A percentile compares a stretch with the other conserved stretches of the same genome.
Conservation (phyloP, 2,113 vertebrate genomes). For the Thryonomys swinderianus region DNA sequence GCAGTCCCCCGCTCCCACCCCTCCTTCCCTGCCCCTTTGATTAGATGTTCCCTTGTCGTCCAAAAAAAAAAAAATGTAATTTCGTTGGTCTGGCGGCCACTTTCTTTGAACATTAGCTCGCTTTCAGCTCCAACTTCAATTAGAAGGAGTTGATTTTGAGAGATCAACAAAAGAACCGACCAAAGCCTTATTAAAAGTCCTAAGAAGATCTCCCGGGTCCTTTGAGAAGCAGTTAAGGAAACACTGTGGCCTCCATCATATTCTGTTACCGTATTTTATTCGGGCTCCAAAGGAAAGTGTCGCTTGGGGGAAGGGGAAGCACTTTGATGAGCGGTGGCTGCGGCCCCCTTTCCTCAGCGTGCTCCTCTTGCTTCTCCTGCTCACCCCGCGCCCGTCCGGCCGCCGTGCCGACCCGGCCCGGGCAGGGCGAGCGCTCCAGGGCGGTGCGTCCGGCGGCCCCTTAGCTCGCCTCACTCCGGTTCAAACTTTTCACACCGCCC, state of each 20-base stretch:
- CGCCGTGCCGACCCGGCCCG: background rate
- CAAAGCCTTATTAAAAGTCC: conserved; percentile 87
- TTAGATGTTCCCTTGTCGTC: conserved; percentile 81
- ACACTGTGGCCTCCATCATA: conserved; percentile 87
- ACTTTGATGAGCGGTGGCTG: conserved; percentile 85
- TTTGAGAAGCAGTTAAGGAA: conserved; percentile 89
- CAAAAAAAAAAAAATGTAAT: conserved; percentile 86
- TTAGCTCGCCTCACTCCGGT: conserved; percentile 80
- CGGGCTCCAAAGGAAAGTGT: conserved; percentile 85
- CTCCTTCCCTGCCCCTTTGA: conserved; percentile 83
- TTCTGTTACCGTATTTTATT: conserved; percentile 88
- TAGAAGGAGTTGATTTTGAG: conserved; percentile 90
- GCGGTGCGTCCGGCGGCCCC: conserved; percentile 65
- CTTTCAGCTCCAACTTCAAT: conserved; percentile 92
- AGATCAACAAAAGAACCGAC: conserved; percentile 90
- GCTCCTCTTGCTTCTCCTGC: conserved; percentile 53
- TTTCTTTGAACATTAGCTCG: conserved; percentile 94
- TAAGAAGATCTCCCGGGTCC: conserved; percentile 85
- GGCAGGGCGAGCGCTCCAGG: background rate
- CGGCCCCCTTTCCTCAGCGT: conserved; percentile 71
- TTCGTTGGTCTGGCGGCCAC: conserved; percentile 87
- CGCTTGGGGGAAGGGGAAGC: conserved; percentile 76
- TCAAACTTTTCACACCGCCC: conserved; percentile 84
- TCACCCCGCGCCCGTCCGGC: conserved; percentile 9
- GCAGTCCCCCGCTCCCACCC: conserved; percentile 61